Evolutionary conservation across 2,888 invertebrate species (phyloP).

Genomic region (Diloba caeruleocephala): DNA sequence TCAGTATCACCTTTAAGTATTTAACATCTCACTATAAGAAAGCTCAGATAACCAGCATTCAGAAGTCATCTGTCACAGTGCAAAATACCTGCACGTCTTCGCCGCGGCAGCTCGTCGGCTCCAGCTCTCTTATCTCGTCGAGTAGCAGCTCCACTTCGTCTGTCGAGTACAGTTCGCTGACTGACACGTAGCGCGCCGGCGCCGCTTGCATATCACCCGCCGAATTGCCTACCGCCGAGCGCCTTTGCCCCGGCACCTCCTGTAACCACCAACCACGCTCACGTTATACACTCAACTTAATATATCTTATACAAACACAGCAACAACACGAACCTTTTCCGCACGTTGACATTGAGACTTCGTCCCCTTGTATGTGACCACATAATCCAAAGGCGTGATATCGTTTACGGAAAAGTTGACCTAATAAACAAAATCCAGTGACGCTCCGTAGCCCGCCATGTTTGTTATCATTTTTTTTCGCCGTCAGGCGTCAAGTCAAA

Average conservation of each 20-base stretch:
- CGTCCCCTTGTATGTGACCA: constrained; percentile 64
- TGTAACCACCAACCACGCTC: constrained; percentile 57
- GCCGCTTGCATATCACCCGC: constrained; percentile 86
- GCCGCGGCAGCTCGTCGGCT: constrained; percentile 86
- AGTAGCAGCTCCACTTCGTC: constrained; percentile 89
- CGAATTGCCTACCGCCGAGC: constrained; percentile 74
- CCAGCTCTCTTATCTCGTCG: constrained; percentile 88
- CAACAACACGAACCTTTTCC: constrained; percentile 65
- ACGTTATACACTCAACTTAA: constrained; percentile 19
- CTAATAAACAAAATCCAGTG: constrained; percentile 72
- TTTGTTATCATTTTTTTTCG: constrained; percentile 79
- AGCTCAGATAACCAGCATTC: too few relatives aligned
- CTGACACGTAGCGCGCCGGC: constrained; percentile 88
- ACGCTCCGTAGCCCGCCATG: constrained; percentile 82
- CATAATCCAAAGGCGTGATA: constrained; percentile 67
- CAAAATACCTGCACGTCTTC: constrained; percentile 80
- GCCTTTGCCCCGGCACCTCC: constrained; percentile 77
- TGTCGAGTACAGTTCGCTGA: constrained; percentile 87
- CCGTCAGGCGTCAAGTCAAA: constrained; percentile 27
- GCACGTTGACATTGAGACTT: constrained; percentile 70
- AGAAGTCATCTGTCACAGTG: constrained; percentile 4
- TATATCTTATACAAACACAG: constrained; percentile 1
- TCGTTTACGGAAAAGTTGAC: constrained; percentile 56
- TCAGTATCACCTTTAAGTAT: too few relatives aligned
- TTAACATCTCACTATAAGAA: too few relatives aligned